Conservation (phyloP, 2,888 invertebrate species). For the Caenorhabditis sp. region DNA sequence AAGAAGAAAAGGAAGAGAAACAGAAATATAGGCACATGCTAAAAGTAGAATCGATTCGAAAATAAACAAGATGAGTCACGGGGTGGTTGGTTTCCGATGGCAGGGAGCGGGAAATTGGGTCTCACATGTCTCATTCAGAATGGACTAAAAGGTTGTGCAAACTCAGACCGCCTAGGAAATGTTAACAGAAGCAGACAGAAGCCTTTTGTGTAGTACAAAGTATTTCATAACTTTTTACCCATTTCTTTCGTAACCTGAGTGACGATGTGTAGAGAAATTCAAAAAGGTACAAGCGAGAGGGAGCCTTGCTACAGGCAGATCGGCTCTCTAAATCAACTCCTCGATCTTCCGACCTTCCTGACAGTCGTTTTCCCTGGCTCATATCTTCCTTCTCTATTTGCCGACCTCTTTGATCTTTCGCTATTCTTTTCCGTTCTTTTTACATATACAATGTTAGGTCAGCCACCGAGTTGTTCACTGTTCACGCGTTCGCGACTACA, state of each 20-base stretch:
- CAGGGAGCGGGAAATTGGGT: not conserved
- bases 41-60: constrained; percentile 20
- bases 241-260: no score
- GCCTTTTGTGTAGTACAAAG: not conserved
- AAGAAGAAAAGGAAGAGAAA: not conserved
- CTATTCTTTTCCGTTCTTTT: not conserved
- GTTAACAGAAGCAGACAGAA: not conserved
- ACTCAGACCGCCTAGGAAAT: no score
- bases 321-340: no score
- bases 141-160: constrained; percentile 23
- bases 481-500: no score
- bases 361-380: no score
- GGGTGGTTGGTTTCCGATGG: not conserved
- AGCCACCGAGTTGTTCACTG: no score
- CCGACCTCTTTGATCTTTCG: constrained; percentile 4
- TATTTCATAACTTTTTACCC: not conserved
- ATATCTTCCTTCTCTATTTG: not conserved
- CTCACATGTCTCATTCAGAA: not conserved
- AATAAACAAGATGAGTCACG: constrained; percentile 44
- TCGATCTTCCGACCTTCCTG: not conserved
- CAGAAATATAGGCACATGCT: constrained; percentile 4
- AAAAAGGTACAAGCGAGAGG: not conserved
- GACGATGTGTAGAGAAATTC: no score
- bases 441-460: not conserved
- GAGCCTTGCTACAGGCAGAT: no score